These are phyloP conservation scores for Anolis carolinensis DNA, from an alignment of 2,113 vertebrate genomes.

Conservation along the genomic window DNA sequence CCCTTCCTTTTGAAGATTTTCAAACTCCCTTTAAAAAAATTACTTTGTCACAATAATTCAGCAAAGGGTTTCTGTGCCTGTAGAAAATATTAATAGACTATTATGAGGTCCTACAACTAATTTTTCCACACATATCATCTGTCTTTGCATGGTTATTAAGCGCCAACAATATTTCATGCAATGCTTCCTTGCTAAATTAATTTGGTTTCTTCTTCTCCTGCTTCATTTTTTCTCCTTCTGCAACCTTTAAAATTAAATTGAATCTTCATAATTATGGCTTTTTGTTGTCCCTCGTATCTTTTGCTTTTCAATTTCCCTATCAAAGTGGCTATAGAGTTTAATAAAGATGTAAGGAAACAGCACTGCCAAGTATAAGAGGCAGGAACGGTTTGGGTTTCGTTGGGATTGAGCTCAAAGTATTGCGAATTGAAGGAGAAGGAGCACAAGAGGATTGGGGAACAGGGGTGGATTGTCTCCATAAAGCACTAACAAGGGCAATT, in stretches of 20 bases:
- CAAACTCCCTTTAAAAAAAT: slow-evolving; percentile 76
- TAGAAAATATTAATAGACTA: slow-evolving; percentile 85
- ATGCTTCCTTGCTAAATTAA: slow-evolving; percentile 84
- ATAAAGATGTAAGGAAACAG: slow-evolving; percentile 85
- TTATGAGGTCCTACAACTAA: slow-evolving; percentile 88
- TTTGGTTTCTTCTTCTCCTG: slow-evolving; percentile 82
- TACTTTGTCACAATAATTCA: slow-evolving; percentile 80
- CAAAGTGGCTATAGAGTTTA: slow-evolving; percentile 79
- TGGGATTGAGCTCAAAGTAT: slow-evolving; percentile 60
- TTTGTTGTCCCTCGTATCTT: slow-evolving; percentile 81
- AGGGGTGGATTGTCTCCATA: slow-evolving; percentile 30
- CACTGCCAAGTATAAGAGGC: slow-evolving; percentile 76
- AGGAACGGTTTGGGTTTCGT: slow-evolving; percentile 67
- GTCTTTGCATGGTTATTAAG: slow-evolving; percentile 85
- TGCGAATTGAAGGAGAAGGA: slow-evolving; percentile 56
- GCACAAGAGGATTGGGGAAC: slow-evolving; percentile 41
- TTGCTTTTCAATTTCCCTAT: slow-evolving; percentile 83
- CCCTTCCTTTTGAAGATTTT: slow-evolving; percentile 78
- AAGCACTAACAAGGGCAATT: slow-evolving; percentile 3
- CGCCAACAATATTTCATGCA: slow-evolving; percentile 88
- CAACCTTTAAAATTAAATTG: slow-evolving; percentile 84
- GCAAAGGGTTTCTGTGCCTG: slow-evolving; percentile 80
- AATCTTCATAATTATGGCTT: slow-evolving; percentile 84
- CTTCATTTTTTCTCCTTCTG: slow-evolving; percentile 77
- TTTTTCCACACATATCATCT: slow-evolving; percentile 87